Conservation (phyloP, 2,888 invertebrate genomes). For the Ceraclea dissimilis region DNA sequence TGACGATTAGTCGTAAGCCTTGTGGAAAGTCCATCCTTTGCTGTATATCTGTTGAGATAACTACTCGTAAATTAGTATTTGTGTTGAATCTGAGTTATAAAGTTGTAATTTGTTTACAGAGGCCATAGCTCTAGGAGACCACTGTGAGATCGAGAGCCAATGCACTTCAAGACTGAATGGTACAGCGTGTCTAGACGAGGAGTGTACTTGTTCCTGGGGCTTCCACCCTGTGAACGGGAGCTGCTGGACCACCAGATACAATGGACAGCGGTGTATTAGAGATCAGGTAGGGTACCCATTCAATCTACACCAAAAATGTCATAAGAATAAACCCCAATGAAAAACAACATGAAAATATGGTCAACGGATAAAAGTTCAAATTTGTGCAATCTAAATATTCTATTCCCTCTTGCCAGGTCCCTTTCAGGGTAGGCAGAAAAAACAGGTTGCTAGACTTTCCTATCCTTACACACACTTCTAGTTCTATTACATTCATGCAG, state of each 20-base stretch:
- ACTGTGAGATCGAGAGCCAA: slow-evolving; percentile 43
- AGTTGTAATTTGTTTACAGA: slow-evolving; percentile 33
- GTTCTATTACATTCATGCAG: no score
- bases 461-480: no score
- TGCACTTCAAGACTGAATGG: slow-evolving; percentile 39
- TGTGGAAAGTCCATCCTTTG: no score
- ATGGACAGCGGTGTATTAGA: slow-evolving; percentile 39
- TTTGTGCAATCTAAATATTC: background rate
- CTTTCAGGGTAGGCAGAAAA: no score
- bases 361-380: no score
- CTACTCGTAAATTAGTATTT: no score
- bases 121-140: slow-evolving; percentile 35
- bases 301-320: background rate
- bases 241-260: slow-evolving; percentile 39
- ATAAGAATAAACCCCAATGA: background rate
- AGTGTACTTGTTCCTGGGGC: slow-evolving; percentile 38
- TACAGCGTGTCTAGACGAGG: slow-evolving; percentile 38
- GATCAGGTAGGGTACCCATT: slow-evolving; percentile 42
- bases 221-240: slow-evolving; percentile 35
- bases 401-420: background rate
- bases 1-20: no score
- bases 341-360: background rate
- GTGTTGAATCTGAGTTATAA: no score
- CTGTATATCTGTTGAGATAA: no score
- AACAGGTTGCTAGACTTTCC: no score